Evolutionary conservation across 2,113 vertebrate species (phyloP), one percentile per base, ranked within the genome.

Genomic region (Tetrao urogallus): DNA sequence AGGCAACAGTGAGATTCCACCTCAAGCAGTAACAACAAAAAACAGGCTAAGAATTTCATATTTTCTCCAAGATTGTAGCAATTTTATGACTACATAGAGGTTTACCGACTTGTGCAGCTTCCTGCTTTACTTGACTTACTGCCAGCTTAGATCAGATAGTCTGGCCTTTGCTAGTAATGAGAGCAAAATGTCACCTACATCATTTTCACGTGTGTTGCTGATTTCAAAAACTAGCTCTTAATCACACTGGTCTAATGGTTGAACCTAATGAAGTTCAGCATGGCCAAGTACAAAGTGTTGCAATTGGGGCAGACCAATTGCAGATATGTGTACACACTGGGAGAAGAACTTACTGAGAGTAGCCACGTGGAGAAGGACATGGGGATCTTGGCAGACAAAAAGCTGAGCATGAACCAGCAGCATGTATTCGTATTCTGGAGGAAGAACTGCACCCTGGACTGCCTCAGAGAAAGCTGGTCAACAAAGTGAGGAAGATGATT

Each of bases 41-140:
- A 45, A 18, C 1, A 11, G 36, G 14, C 10, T 40, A 5, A 2
- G 24, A 3, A 11, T 66, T 65, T 80, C 34, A 17, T 1, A 0
- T 18, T 22, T 50, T 28, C 22, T 64, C 21, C 10, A 28, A 3
- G 8, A 0, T 36, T 74, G 28, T 17, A 57, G 3, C 1, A 4
- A 21, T 43, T 91, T 73, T 34, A 42, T 6, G 1, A 5, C 13
- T 45, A 38, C 73, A 32, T 4, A 1, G 40, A 63, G 5, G 8
- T 56, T 91, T 65, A 10, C 21, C n/a, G 28, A 27, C 21, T 28
- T 48, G 6, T 61, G 13, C 2, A 42, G 5, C 8, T 66, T 60
- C 24, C 58, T 77, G 43, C 12, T 74, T 83, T 28, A 22, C 76
- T 28, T 56, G 12, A 56, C 20, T 45, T 54, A n/a, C 47, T 2